Evolutionary conservation across 1,140 invertebrate genomes (phyloP).

Genomic region (Drosophila repletoides): DNA sequence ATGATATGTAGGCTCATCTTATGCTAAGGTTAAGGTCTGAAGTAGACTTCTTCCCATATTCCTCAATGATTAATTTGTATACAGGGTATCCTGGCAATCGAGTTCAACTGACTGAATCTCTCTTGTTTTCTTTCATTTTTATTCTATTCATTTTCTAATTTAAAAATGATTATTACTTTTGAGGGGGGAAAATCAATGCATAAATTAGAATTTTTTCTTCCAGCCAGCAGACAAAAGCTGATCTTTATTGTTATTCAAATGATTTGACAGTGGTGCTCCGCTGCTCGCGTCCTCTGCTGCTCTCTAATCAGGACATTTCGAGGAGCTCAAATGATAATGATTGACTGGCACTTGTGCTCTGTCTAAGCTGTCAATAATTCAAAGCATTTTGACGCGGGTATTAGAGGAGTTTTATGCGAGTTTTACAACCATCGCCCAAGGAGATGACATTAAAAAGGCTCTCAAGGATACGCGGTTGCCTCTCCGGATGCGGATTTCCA

Average conservation of each 20-base stretch:
- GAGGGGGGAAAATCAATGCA: conserved; percentile 62
- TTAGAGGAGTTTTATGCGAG: conserved; percentile 58
- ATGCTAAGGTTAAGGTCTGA: no score
- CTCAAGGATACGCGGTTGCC: conserved; percentile 9
- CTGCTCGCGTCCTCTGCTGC: no score
- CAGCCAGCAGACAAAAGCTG: conserved; percentile 52
- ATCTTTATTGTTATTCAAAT: conserved; percentile 81
- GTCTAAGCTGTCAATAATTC: conserved; percentile 75
- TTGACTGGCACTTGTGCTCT: conserved; percentile 55
- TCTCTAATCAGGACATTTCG: conserved; percentile 32
- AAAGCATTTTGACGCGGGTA: conserved; percentile 58
- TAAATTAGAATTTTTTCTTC: conserved; percentile 74
- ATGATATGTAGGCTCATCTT: no score
- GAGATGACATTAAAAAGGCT: conserved; percentile 13
- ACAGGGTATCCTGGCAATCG: no score
- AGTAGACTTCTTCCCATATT: no score
- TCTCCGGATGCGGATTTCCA: no score
- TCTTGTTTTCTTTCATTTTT: neutral
- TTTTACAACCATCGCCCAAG: conserved; percentile 32
- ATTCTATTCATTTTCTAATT: conserved; percentile 58
- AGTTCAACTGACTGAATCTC: neutral
- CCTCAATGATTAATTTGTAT: no score
- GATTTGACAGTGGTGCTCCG: conserved; percentile 46
- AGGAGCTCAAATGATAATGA: conserved; percentile 59
- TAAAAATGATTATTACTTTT: conserved; percentile 71